These are phyloP conservation scores for Cyphomyrus plagiostoma DNA, from an alignment of 2,113 vertebrate species.

Conservation along the genomic window DNA sequence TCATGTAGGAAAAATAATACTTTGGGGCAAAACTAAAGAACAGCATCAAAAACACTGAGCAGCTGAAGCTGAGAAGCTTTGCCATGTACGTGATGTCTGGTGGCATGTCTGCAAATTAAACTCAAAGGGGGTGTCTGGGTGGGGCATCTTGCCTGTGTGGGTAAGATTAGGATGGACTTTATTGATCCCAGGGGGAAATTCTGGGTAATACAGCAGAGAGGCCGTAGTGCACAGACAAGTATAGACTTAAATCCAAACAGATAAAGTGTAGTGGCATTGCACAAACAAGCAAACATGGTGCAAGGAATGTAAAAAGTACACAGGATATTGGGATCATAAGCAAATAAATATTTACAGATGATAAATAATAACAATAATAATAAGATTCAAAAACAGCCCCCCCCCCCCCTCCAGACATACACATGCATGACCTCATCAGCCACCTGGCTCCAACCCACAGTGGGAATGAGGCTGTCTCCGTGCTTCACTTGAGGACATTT, in stretches of 20 bases:
- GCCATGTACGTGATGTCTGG: background rate
- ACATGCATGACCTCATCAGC: conserved; percentile 10
- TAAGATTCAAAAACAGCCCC: background rate
- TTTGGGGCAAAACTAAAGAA: background rate
- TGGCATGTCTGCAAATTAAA: background rate
- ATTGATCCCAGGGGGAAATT: background rate
- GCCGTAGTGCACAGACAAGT: background rate
- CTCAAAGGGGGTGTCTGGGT: background rate
- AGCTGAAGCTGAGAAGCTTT: background rate
- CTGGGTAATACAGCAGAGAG: background rate
- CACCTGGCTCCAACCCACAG: background rate
- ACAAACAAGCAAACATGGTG: background rate
- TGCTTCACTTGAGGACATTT: background rate
- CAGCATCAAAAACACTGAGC: background rate
- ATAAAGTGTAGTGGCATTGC: background rate
- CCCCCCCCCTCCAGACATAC: background rate
- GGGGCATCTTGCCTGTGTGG: background rate
- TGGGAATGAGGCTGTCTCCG: background rate
- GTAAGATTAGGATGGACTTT: background rate
- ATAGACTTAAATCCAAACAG: background rate
- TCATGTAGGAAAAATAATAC: background rate
- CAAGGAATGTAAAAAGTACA: background rate
- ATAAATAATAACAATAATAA: background rate
- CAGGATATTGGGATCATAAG: background rate
- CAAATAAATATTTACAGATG: background rate